phyloP scores from a whole-genome alignment of 1,140 invertebrate species.

The Caenorhabditis brenneri region DNA sequence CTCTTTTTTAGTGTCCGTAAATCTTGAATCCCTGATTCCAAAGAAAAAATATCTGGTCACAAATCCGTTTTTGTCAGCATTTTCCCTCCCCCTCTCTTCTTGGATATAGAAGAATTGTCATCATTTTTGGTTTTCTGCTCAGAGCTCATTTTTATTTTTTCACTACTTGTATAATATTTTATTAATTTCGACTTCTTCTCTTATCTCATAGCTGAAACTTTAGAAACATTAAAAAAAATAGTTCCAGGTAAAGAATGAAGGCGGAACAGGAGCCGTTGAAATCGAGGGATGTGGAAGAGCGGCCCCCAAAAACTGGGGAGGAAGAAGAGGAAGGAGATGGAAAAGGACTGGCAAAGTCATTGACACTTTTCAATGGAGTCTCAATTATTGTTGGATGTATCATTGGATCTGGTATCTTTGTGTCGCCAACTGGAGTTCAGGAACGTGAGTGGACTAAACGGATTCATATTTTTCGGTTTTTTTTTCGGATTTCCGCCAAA shows the following conservation, averaged over 20 bases:
- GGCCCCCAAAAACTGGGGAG: too few relatives aligned
- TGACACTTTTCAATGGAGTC: slow-evolving; percentile 69
- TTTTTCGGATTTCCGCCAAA: too few relatives aligned
- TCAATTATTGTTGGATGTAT: slow-evolving; percentile 71
- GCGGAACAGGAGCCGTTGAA: slow-evolving; percentile 17
- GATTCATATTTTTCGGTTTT: too few relatives aligned
- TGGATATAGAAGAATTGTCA: too few relatives aligned
- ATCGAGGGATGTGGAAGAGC: slow-evolving; percentile 13
- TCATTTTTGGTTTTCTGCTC: not conserved
- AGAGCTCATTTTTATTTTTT: not conserved
- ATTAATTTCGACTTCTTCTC: not conserved
- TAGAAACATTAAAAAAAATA: too few relatives aligned
- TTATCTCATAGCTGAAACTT: too few relatives aligned
- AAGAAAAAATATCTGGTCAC: not conserved
- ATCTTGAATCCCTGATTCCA: not conserved
- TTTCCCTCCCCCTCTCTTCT: not conserved
- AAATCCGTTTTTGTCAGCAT: slow-evolving; percentile 23
- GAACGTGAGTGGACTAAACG: too few relatives aligned
- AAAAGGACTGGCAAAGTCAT: slow-evolving; percentile 36
- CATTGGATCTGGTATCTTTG: slow-evolving; percentile 81
- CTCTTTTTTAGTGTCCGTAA: not conserved
- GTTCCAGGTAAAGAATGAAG: not conserved
- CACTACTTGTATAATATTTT: not conserved
- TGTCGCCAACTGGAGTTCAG: slow-evolving; percentile 84
- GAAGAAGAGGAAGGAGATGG: slow-evolving; percentile 7